phyloP scores from a whole-genome alignment of 2,888 invertebrate genomes.

The Brenthis daphne region DNA sequence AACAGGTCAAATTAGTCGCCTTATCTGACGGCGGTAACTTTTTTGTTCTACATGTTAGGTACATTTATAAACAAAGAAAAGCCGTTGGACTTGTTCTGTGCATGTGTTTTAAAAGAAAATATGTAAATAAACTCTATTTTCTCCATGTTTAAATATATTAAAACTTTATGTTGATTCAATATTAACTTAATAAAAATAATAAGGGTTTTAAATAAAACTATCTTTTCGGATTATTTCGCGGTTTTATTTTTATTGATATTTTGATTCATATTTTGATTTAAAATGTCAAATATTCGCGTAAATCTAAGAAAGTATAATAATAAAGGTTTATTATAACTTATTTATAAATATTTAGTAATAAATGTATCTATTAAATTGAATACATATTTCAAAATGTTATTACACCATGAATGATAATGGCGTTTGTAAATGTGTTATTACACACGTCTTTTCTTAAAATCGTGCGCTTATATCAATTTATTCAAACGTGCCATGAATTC shows the following conservation, averaged over 20 bases:
- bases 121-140: constrained; percentile 5
- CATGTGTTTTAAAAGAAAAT: constrained; percentile 12
- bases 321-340: too few relatives aligned
- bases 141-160: background rate
- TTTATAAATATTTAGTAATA: background rate
- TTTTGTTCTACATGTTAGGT: constrained; percentile 14
- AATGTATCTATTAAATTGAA: background rate
- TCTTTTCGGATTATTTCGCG: too few relatives aligned
- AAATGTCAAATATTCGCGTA: too few relatives aligned
- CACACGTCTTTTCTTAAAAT: constrained; percentile 69
- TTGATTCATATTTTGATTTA: too few relatives aligned
- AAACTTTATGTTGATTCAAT: background rate
- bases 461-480: constrained; percentile 70
- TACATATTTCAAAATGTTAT: constrained; percentile 28
- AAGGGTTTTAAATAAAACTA: too few relatives aligned
- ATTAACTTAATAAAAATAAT: background rate
- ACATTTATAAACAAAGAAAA: constrained; percentile 26
- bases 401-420: constrained; percentile 43
- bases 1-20: constrained; percentile 31
- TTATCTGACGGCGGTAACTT: constrained; percentile 23
- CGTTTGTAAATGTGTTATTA: constrained; percentile 59
- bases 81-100: constrained; percentile 27
- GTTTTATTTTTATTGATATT: too few relatives aligned
- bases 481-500: constrained; percentile 60
- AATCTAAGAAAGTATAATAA: too few relatives aligned